Evolutionary conservation across 2,797 vertebrate genomes (phyloP).

Genomic region (Zonotrichia albicollis): DNA sequence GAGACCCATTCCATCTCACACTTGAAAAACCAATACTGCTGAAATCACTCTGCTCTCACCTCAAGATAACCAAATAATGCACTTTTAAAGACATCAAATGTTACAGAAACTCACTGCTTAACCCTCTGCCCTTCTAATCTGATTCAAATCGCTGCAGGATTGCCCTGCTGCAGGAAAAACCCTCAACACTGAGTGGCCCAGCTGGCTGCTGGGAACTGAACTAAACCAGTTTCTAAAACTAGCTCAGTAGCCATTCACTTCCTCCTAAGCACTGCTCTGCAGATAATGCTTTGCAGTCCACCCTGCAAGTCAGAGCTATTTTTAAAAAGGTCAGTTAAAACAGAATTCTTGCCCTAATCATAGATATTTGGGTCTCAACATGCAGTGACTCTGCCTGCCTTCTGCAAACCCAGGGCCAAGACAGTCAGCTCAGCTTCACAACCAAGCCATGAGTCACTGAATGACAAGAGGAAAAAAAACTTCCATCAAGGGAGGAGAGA

Average conservation of each 20-base stretch:
- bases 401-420: neutral
- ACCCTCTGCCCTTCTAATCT: neutral
- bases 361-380: neutral
- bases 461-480: neutral
- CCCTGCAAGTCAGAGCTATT: neutral
- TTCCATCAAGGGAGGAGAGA: neutral
- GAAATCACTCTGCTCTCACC: neutral
- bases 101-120: neutral
- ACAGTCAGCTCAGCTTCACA: neutral
- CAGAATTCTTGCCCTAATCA: neutral
- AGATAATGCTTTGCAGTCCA: neutral
- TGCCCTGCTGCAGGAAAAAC: neutral
- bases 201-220: constrained; percentile 24
- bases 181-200: neutral
- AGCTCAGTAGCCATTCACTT: constrained; percentile 35
- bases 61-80: neutral
- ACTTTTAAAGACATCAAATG: neutral
- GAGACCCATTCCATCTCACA: neutral
- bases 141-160: neutral
- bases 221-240: constrained; percentile 53
- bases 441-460: neutral
- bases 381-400: neutral
- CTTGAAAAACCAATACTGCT: neutral
- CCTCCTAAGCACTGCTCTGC: neutral
- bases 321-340: constrained; percentile 8